A percentile compares a stretch with the other conserved stretches of the same genome.
These are phyloP conservation scores for Onychomys leucogaster DNA, from an alignment of 2,797 vertebrate species.

Conservation along the genomic window DNA sequence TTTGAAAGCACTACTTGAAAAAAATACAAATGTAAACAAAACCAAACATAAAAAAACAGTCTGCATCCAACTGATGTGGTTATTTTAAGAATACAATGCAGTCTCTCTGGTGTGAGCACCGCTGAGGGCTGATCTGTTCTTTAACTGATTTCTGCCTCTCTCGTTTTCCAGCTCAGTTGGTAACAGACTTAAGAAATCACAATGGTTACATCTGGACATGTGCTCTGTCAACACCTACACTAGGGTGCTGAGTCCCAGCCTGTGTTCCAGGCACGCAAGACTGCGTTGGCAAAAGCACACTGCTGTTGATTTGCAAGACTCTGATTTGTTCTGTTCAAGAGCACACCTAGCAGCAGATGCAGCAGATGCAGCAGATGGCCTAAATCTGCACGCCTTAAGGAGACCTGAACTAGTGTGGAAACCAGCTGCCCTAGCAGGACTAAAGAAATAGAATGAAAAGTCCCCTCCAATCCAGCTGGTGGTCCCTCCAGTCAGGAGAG, in stretches of 20 bases:
- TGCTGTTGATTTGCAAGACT: neutral
- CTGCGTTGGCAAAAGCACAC: neutral
- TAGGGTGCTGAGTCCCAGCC: neutral
- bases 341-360: neutral
- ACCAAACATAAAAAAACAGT: conserved; percentile 45
- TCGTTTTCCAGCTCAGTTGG: neutral
- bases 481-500: neutral
- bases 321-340: conserved; percentile 22
- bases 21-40: conserved; percentile 69
- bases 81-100: conserved; percentile 52
- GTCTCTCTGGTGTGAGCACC: neutral
- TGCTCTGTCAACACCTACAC: neutral
- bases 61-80: conserved; percentile 14
- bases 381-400: neutral
- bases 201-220: neutral
- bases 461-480: neutral
- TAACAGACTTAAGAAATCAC: neutral
- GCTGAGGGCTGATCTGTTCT: neutral
- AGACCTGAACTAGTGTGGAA: neutral
- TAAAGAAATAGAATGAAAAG: neutral
- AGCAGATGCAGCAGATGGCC: neutral
- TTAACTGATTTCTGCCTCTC: neutral
- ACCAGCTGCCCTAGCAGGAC: neutral
- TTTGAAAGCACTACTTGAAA: conserved; percentile 61
- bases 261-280: neutral